Conservation (phyloP, 2,797 vertebrate genomes). For the Danio choprae region DNA sequence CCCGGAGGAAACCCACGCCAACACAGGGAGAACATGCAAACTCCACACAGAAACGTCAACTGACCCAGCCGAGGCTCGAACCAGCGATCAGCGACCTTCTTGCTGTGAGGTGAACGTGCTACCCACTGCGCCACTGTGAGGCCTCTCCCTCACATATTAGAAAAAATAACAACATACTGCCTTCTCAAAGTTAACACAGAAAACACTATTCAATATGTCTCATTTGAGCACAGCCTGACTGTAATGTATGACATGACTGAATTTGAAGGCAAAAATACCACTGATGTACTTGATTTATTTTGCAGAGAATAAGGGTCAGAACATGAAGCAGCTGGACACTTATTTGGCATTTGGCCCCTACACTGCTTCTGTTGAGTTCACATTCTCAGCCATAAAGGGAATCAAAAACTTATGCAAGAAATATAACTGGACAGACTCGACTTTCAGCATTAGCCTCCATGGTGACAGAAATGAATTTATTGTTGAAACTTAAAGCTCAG, state of each 20-base stretch:
- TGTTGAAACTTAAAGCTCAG: not conserved
- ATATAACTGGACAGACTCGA: not conserved
- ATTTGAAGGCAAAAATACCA: not conserved
- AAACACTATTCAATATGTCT: not conserved
- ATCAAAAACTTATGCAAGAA: not conserved
- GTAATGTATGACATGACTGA: not conserved
- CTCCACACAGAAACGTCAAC: too few species aligned
- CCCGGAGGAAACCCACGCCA: too few species aligned
- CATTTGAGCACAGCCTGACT: not conserved
- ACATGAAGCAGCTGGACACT: not conserved
- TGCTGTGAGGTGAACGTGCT: too few species aligned
- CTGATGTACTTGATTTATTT: not conserved
- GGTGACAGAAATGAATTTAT: not conserved
- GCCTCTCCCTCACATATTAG: too few species aligned
- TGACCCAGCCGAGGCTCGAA: too few species aligned
- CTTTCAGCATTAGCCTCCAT: not conserved
- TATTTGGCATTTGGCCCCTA: not conserved
- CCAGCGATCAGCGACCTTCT: too few species aligned
- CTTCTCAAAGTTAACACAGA: not conserved
- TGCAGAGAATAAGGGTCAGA: not conserved
- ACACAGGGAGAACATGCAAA: too few species aligned
- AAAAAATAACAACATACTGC: not conserved
- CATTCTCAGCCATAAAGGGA: not conserved
- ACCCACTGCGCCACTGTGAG: too few species aligned
- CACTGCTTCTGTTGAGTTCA: not conserved